A percentile compares a stretch with the other conserved stretches of the same genome.
These are phyloP conservation scores for Tupiocoris notatus DNA, from an alignment of 2,888 invertebrate genomes.

Conservation along the genomic window DNA sequence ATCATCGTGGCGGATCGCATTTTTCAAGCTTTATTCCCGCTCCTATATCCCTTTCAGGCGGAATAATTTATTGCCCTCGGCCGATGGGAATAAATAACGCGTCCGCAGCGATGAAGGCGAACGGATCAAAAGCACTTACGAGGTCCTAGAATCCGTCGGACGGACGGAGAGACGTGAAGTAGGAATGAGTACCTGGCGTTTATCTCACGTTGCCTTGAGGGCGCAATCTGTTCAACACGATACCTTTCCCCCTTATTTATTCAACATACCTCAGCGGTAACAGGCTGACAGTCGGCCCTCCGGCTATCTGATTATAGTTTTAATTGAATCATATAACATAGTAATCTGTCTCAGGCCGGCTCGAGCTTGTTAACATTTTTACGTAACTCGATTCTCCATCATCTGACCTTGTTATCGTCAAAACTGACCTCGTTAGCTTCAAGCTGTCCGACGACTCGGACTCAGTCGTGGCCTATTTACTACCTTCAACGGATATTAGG, in stretches of 20 bases:
- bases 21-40: background rate
- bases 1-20: background rate
- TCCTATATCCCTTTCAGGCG: background rate
- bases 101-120: background rate
- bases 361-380: slow-evolving; percentile 37
- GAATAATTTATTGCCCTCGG: background rate
- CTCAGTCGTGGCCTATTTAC: background rate
- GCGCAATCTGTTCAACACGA: slow-evolving; percentile 37
- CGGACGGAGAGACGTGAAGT: background rate
- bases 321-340: slow-evolving; percentile 42
- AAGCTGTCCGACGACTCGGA: background rate
- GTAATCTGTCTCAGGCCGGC: slow-evolving; percentile 37
- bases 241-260: slow-evolving; percentile 37
- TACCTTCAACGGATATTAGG: too few species aligned
- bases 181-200: slow-evolving; percentile 12
- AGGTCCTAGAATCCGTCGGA: slow-evolving; percentile 8
- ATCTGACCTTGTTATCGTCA: slow-evolving; percentile 26
- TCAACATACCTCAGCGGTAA: slow-evolving; percentile 29
- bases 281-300: slow-evolving; percentile 32
- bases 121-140: slow-evolving; percentile 9
- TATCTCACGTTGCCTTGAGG: slow-evolving; percentile 18
- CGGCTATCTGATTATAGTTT: slow-evolving; percentile 41
- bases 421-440: slow-evolving; percentile 7
- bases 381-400: slow-evolving; percentile 24
- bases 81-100: background rate